Evolutionary conservation across 2,113 vertebrate genomes (phyloP).

Genomic region (Procapra przewalskii): DNA sequence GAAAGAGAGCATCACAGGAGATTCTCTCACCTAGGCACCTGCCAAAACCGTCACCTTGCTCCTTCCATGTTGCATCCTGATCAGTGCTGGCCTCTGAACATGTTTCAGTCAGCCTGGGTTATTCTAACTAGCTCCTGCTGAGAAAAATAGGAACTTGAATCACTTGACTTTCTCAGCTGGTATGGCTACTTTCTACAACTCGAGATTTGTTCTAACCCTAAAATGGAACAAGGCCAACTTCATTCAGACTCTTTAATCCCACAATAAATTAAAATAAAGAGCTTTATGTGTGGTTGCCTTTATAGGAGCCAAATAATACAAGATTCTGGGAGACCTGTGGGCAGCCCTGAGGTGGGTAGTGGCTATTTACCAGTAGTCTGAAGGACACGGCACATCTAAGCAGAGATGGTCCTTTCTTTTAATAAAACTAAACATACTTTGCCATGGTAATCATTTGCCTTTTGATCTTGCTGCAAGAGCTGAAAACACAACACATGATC

Average conservation of each 20-base stretch:
- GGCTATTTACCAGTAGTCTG: not conserved
- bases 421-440: conserved; percentile 41
- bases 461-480: conserved; percentile 39
- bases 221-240: conserved; percentile 48
- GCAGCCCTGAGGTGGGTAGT: not conserved
- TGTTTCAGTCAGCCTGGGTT: not conserved
- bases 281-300: not conserved
- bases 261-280: conserved; percentile 41
- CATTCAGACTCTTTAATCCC: conserved; percentile 24
- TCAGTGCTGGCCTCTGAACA: not conserved
- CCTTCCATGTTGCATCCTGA: not conserved
- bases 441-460: conserved; percentile 8
- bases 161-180: not conserved
- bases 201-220: conserved; percentile 41
- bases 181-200: conserved; percentile 23
- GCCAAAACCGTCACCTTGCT: not conserved
- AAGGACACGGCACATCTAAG: conserved; percentile 23
- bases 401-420: conserved; percentile 6
- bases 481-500: conserved; percentile 32
- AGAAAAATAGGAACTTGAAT: not conserved
- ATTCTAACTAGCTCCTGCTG: not conserved
- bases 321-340: not conserved
- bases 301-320: conserved; percentile 16
- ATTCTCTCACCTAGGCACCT: not conserved
- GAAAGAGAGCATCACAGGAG: not conserved